Percentiles rank a stretch among this genome's conserved stretches.
Conservation (phyloP, 2,888 invertebrate species). For the Diadegma fenestrale region DNA sequence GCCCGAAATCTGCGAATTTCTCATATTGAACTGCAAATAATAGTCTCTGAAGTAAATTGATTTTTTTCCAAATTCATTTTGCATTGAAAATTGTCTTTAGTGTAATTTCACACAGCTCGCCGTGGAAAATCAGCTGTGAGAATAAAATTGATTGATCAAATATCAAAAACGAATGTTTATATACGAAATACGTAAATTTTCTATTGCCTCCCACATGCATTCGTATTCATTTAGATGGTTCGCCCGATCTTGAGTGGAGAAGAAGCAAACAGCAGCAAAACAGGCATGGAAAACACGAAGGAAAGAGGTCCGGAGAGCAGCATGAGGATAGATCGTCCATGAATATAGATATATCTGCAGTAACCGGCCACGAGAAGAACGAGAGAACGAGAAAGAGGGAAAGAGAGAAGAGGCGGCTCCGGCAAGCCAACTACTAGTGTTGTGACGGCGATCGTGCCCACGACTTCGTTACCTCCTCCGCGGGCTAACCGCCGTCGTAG, state of each 20-base stretch:
- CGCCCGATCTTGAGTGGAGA: not conserved
- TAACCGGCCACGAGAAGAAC: conserved; percentile 50
- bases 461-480: conserved; percentile 76
- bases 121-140: not conserved
- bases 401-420: conserved; percentile 69
- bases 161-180: not conserved
- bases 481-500: conserved; percentile 56
- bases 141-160: not conserved
- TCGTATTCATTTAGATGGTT: not conserved
- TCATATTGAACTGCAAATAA: not conserved
- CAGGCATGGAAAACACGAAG: conserved; percentile 40
- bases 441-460: conserved; percentile 82
- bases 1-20: not conserved
- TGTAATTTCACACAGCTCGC: not conserved
- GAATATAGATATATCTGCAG: not conserved
- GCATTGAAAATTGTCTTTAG: too few species aligned
- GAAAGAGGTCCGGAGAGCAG: conserved; percentile 51
- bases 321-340: conserved; percentile 36
- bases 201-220: not conserved
- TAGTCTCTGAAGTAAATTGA: too few species aligned
- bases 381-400: conserved; percentile 54
- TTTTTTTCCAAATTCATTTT: too few species aligned
- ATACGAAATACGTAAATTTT: not conserved
- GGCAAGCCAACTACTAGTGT: conserved; percentile 78
- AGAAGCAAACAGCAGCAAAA: conserved; percentile 42